Evolutionary conservation across 2,888 invertebrate species (phyloP), one percentile per base, ranked within the genome.

Genomic region (Parelbella ahira): DNA sequence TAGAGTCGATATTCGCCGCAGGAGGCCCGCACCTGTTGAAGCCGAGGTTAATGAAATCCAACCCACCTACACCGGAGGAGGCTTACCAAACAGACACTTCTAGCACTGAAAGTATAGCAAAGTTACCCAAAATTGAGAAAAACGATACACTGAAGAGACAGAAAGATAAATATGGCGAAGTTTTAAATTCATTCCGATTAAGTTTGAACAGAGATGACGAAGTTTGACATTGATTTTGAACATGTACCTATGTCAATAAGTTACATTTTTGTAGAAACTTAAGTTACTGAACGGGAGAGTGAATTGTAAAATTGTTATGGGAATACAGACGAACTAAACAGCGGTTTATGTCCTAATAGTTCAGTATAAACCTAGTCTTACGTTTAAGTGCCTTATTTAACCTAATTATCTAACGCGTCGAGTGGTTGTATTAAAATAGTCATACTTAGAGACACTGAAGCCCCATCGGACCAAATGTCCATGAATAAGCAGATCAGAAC

Each of bases 111-210:
- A 83, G 77, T 53, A 60, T 78, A 60, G 44, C 67, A 1, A 84
- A 75, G 50, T 20, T 71, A 23, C 75, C 80, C 0, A 84, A 83
- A 59, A 57, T 76, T 45, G 80, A 82, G 20, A 86, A 80, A 54
- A 84, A 84, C 39, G 86, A 88, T 50, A 88, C 88, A 1, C 55
- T 88, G 23, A 81, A 77, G 44, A 55, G 87, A 50, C 87, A 88
- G 47, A 81, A 68, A 54, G 82, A 71, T 0, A 81, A 71, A 49
- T 88, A 79, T 47, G 67, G 80, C 47, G 78, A 61, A 57, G 87
- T 87, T 57, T 55, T 87, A 29, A 80, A 81, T 63, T 83, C 86
- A n/a, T 68, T 87, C 49, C 57, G 74, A 48, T 62, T 81, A 51
- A 82, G 79, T 66, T 63, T 75, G 34, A 73, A 74, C 45, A 76